Percentiles rank a stretch among this genome's conserved stretches.
Conservation (phyloP, 1,140 invertebrate genomes). For the Oscheius sp. region DNA sequence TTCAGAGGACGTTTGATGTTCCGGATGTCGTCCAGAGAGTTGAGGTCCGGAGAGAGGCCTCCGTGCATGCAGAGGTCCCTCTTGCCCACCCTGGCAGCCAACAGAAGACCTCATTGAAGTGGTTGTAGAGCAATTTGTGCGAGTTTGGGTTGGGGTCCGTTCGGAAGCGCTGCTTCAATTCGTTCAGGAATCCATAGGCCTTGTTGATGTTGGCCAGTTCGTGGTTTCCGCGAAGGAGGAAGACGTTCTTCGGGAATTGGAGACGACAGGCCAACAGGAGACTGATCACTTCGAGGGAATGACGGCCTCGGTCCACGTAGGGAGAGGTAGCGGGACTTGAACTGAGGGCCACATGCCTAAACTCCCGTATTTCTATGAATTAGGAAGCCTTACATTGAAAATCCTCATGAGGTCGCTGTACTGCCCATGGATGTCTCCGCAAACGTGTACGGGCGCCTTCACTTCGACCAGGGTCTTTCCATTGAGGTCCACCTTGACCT, state of each 20-base stretch:
- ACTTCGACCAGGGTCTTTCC: too few species aligned
- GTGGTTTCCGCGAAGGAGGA: constrained; percentile 70
- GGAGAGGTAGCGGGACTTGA: neutral
- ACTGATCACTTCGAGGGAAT: neutral
- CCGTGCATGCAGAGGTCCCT: constrained; percentile 51
- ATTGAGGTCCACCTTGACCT: too few species aligned
- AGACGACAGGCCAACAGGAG: constrained; percentile 23
- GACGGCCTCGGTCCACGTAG: constrained; percentile 6
- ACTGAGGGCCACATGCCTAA: neutral
- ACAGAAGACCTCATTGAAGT: constrained; percentile 56
- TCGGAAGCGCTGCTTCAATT: constrained; percentile 15
- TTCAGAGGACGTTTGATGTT: constrained; percentile 37
- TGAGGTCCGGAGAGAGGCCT: constrained; percentile 70
- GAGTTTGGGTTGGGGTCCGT: neutral
- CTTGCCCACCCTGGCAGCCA: constrained; percentile 46
- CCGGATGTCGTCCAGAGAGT: constrained; percentile 63
- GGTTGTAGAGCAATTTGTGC: constrained; percentile 62
- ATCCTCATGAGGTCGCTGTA: too few species aligned
- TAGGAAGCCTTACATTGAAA: too few species aligned
- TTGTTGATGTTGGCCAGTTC: constrained; percentile 70
- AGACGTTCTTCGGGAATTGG: constrained; percentile 46
- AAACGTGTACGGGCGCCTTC: too few species aligned
- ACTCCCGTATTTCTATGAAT: too few species aligned
- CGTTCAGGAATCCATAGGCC: constrained; percentile 42
- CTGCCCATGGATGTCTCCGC: too few species aligned